phyloP scores from a whole-genome alignment of 2,113 vertebrate genomes.

The Syrmaticus mikado region DNA sequence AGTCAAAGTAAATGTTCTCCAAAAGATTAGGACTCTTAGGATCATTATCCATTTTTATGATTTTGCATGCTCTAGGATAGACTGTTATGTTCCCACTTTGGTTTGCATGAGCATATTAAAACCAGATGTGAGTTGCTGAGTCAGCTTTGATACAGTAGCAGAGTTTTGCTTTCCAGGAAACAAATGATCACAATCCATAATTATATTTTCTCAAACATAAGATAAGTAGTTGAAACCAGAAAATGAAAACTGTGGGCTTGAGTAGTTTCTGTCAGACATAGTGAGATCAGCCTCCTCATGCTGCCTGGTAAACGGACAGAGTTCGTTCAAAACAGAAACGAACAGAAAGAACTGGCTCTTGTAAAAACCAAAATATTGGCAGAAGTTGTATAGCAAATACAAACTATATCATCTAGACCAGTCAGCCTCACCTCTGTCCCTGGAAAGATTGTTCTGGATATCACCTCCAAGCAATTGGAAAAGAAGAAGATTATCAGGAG shows the following conservation, averaged over 20 bases:
- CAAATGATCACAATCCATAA: neutral
- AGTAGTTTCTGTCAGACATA: neutral
- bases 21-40: neutral
- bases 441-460: too few relatives aligned
- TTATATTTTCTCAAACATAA: conserved; percentile 11
- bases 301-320: neutral
- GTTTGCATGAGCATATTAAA: conserved; percentile 1
- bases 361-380: neutral
- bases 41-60: neutral
- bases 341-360: neutral
- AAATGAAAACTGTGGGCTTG: neutral
- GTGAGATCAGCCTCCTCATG: neutral
- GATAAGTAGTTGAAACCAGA: neutral
- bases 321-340: too few relatives aligned
- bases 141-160: conserved; percentile 26
- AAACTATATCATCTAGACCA: neutral
- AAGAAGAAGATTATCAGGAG: too few relatives aligned
- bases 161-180: conserved; percentile 23
- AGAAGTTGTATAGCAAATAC: neutral
- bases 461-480: too few relatives aligned
- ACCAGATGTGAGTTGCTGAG: neutral
- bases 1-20: neutral
- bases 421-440: too few relatives aligned
- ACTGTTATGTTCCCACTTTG: neutral
- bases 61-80: neutral